phyloP scores from a whole-genome alignment of 2,888 invertebrate species.

The Drosophila algonquin region DNA sequence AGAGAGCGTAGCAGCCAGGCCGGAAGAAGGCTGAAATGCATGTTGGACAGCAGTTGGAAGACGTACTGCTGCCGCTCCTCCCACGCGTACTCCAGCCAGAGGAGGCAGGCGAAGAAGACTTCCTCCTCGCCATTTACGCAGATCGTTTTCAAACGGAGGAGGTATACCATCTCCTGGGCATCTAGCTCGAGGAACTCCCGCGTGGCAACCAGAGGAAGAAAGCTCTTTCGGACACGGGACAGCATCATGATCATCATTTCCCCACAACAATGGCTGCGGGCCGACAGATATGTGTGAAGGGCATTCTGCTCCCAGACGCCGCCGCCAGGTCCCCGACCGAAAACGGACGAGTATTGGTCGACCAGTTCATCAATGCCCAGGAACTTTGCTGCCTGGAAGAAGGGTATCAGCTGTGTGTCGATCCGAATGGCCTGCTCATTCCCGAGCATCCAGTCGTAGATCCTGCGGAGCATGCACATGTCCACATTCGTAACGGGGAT shows the following conservation, averaged over 20 bases:
- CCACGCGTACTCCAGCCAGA: conserved; percentile 47
- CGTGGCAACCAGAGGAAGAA: conserved; percentile 42
- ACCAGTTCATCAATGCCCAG: conserved; percentile 15
- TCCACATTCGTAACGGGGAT: conserved; percentile 26
- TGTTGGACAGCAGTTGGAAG: conserved; percentile 2
- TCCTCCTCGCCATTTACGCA: conserved; percentile 56
- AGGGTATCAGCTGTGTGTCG: background rate
- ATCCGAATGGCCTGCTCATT: background rate
- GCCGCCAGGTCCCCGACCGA: background rate
- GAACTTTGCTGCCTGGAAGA: conserved; percentile 23
- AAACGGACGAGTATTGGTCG: conserved; percentile 29
- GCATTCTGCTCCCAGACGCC: conserved; percentile 38
- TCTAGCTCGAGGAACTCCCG: conserved; percentile 25
- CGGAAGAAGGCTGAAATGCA: conserved; percentile 36
- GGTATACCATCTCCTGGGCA: conserved; percentile 16
- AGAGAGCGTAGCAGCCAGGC: conserved; percentile 38
- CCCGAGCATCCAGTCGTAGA: conserved; percentile 48
- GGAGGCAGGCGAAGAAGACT: conserved; percentile 42
- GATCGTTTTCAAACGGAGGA: conserved; percentile 28
- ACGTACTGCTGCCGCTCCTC: conserved; percentile 5
- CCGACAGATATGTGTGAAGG: conserved; percentile 8
- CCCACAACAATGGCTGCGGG: background rate
- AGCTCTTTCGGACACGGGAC: conserved; percentile 20
- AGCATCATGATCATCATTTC: conserved; percentile 41
- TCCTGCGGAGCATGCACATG: conserved; percentile 1